Evolutionary conservation across 1,140 invertebrate genomes (phyloP).

Genomic region (Musca domestica): DNA sequence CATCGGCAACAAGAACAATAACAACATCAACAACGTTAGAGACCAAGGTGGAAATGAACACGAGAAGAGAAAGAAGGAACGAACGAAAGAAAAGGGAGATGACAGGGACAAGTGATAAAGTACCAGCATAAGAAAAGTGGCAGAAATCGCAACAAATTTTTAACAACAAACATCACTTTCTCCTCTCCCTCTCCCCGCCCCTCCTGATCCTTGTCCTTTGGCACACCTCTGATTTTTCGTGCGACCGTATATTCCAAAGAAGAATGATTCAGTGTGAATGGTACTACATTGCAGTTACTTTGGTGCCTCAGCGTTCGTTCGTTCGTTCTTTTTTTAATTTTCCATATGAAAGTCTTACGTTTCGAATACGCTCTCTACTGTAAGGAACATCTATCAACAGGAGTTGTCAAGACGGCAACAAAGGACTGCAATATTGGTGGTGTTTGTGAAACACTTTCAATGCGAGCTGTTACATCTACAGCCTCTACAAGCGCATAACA

Average conservation of each 20-base stretch:
- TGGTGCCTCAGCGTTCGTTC: too few relatives aligned
- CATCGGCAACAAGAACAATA: background rate
- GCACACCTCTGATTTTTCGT: too few relatives aligned
- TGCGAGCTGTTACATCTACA: background rate
- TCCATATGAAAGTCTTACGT: too few relatives aligned
- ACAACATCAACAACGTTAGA: slow-evolving; percentile 12
- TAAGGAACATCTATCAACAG: slow-evolving; percentile 1
- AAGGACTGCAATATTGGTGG: background rate
- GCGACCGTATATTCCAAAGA: too few relatives aligned
- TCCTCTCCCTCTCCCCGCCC: too few relatives aligned
- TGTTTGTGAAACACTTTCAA: slow-evolving; percentile 5
- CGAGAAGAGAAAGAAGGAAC: too few relatives aligned
- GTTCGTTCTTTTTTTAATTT: too few relatives aligned
- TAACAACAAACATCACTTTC: background rate
- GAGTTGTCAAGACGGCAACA: background rate
- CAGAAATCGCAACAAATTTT: slow-evolving; percentile 10
- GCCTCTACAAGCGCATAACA: background rate
- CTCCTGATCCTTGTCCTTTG: too few relatives aligned
- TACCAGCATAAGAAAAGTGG: slow-evolving; percentile 10
- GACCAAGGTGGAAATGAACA: background rate
- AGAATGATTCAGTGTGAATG: too few relatives aligned
- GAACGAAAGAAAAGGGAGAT: too few relatives aligned
- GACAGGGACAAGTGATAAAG: slow-evolving; percentile 2
- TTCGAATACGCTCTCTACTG: too few relatives aligned
- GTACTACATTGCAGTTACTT: too few relatives aligned